Evolutionary conservation across 1,140 invertebrate genomes (phyloP), one percentile per base, ranked within the genome.

Genomic region (Brachionus manjavacas): DNA sequence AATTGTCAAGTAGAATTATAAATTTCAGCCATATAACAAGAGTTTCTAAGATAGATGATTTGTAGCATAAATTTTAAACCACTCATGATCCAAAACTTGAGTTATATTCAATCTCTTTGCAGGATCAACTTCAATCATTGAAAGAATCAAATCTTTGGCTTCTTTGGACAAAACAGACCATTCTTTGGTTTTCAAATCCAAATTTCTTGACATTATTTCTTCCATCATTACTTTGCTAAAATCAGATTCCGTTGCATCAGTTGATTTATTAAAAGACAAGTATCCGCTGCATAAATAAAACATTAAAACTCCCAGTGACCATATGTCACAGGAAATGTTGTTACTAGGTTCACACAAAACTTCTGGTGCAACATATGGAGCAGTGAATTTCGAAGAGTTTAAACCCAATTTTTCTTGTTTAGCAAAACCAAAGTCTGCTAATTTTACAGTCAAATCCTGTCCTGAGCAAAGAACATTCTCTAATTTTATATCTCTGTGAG

Each of bases 351-450:
- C 95, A 55, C 96, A 96, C 41, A 99, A 90, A 23, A 99, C 96
- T 92, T 99, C 95, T 55, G 95, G 95, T 49, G 95, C 95, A 92
- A 85, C 97, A 92, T 99, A 99, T 88, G 98, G 98, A 3, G 97
- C 97, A 9, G 97, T 99, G 88, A 98, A 99, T 89, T 64, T 70
- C 9, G 81, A 64, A 25, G 81, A 70, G 25, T 43, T 83, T 16
- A 83, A 23, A n/a, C 60, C 60, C 3, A 55, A 91, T 43, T 87
- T 87, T 85, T 93, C 87, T 84, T 97, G 95, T 90, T 99, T 99
- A n/a, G 97, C 97, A 92, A 99, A 99, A 14, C 97, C 97, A 91
- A 99, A 99, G 90, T 99, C 97, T 43, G 96, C 99, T 85, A 99
- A 91, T 91, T 99, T 99, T 55, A 99, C 92, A 85, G 94, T 91